Evolutionary conservation across 2,888 invertebrate genomes (phyloP), one percentile per base, ranked within the genome.

Genomic region (Cryptocheilus praepositus): DNA sequence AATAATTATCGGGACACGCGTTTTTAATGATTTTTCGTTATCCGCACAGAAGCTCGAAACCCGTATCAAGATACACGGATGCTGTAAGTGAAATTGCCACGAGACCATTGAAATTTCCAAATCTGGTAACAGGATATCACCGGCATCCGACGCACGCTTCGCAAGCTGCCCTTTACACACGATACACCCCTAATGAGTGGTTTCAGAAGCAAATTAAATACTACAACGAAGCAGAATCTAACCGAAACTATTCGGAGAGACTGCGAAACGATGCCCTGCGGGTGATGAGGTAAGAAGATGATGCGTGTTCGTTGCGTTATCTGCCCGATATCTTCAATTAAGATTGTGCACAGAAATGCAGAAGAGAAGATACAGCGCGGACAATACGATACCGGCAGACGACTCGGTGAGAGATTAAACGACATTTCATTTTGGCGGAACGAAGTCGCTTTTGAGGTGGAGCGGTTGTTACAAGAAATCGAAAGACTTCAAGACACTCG

Each of bases 341-440:
- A 22, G 60, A 44, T 21, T 43, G n/a, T 49, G 15, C 15, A 15
- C n/a, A 94, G 94, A 79, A 94, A 95, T 89, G 95, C 95, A 0
- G 95, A 96, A 81, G 95, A 96, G 84, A 93, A 92, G 83, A 94
- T 95, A 3, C 89, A 92, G 1, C 92, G 93, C 74, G 93, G 94
- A 0, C 96, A 96, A 88, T 91, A 95, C 65, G 97, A 98, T 86
- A 94, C 96, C 0, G 96, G 96, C 0, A 92, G 96, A 80, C 92
- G 96, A 71, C 90, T 98, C 21, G 97, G 97, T 0, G 98, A 98
- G 90, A 92, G 98, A 64, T 93, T 98, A 79, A 96, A 95, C 0
- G 97, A 98, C 85, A 95, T 96, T 7, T 95, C 95, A 13, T 98
- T 97, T 89, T 98, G 98, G 98, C 92, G 96, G 66, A 95, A 96